A percentile compares a stretch with the other conserved stretches of the same genome.
phyloP scores from a whole-genome alignment of 2,797 vertebrate species.

The Arnoldichthys spilopterus region DNA sequence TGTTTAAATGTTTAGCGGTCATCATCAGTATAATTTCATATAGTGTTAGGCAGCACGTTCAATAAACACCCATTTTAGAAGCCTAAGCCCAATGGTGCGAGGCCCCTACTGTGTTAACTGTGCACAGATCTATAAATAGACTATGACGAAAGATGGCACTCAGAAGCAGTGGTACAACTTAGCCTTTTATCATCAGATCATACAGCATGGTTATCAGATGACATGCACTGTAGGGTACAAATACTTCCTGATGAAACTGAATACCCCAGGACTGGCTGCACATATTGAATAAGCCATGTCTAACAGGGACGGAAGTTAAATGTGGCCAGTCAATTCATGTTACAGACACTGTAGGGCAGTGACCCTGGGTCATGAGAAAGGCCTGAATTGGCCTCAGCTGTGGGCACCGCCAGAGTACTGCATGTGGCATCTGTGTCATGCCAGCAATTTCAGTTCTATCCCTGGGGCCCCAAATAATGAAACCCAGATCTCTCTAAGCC shows the following conservation, averaged over 20 bases:
- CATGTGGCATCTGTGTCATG: slow-evolving; percentile 29
- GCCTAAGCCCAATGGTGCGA: neutral
- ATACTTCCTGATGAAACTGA: slow-evolving; percentile 25
- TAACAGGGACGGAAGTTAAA: slow-evolving; percentile 31
- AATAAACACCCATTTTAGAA: neutral
- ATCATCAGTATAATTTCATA: no score
- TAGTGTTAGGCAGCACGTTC: neutral
- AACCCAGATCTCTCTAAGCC: slow-evolving; percentile 47
- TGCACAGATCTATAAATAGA: neutral
- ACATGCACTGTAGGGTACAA: neutral
- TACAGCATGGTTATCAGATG: neutral
- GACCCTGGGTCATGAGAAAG: slow-evolving; percentile 20
- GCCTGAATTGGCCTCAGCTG: slow-evolving; percentile 8
- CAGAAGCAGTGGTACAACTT: no score
- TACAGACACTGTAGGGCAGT: slow-evolving; percentile 19
- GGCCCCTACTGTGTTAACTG: neutral
- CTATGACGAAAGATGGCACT: neutral
- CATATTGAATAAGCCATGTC: slow-evolving; percentile 4
- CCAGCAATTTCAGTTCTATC: slow-evolving; percentile 47
- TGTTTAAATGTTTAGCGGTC: no score
- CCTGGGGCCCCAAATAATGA: slow-evolving; percentile 50
- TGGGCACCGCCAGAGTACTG: slow-evolving; percentile 28
- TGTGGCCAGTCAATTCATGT: slow-evolving; percentile 14
- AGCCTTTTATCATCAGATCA: neutral
- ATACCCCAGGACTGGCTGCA: neutral